Conservation (phyloP, 2,113 vertebrate species). For the Podocnemis expansa region DNA sequence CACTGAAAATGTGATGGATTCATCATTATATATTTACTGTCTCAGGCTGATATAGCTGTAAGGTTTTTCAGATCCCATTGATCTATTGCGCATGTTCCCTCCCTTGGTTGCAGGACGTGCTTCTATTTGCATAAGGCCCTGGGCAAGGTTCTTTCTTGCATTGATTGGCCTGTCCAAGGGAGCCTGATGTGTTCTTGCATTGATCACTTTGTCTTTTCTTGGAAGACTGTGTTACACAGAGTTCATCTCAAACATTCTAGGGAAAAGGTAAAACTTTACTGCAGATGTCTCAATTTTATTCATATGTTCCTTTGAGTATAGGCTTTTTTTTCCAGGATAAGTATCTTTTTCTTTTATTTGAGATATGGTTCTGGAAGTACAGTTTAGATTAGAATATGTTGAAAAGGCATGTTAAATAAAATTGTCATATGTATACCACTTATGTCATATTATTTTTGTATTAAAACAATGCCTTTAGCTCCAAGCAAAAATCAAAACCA, state of each 20-base stretch:
- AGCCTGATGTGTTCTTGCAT: constrained; percentile 94
- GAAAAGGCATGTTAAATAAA: constrained; percentile 60
- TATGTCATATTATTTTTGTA: constrained; percentile 65
- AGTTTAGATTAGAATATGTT: constrained; percentile 20
- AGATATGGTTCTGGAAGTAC: constrained; percentile 52
- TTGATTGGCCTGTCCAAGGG: constrained; percentile 99
- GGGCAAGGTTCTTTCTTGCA: constrained; percentile 99
- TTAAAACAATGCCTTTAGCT: constrained; percentile 64
- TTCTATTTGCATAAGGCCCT: constrained; percentile 99
- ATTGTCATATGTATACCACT: constrained; percentile 46
- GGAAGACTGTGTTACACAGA: constrained; percentile 91
- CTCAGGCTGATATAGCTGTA: constrained; percentile 94
- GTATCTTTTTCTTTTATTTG: constrained; percentile 46
- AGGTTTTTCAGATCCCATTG: constrained; percentile 95
- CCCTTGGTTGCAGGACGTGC: constrained; percentile 93
- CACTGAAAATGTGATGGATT: constrained; percentile 83
- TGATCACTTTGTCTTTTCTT: constrained; percentile 95
- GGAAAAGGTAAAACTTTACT: constrained; percentile 85
- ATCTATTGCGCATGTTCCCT: constrained; percentile 98
- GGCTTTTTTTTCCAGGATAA: constrained; percentile 18
- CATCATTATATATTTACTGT: constrained; percentile 98
- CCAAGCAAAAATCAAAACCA: constrained; percentile 70
- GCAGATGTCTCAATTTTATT: constrained; percentile 85
- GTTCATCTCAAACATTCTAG: constrained; percentile 92
- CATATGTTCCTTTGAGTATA: constrained; percentile 77